These are phyloP conservation scores for Eupeodes luniger DNA, from an alignment of 2,888 invertebrate genomes.

Conservation along the genomic window DNA sequence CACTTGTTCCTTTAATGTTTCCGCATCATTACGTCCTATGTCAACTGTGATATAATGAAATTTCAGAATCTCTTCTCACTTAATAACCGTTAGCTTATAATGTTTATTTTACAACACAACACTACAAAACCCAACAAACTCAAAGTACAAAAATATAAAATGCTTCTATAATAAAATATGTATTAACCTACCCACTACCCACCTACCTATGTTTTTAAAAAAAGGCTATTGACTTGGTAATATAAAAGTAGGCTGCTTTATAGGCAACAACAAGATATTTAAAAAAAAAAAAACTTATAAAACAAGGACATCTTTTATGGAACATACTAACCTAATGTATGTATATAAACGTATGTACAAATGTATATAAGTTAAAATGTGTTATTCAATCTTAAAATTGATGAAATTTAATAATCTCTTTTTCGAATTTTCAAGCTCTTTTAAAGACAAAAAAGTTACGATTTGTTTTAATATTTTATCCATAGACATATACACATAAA, in stretches of 20 bases:
- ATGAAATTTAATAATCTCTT: slow-evolving; percentile 16
- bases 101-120: slow-evolving; percentile 45
- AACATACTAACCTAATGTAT: background rate
- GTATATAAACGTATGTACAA: background rate
- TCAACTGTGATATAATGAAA: slow-evolving; percentile 69
- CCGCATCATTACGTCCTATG: slow-evolving; percentile 64
- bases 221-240: slow-evolving; percentile 6
- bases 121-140: background rate
- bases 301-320: background rate
- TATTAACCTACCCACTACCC: no score
- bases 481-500: no score
- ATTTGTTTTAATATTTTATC: background rate
- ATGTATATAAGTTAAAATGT: background rate
- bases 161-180: background rate
- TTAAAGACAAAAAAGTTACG: background rate
- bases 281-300: background rate
- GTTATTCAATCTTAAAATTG: slow-evolving; percentile 9
- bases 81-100: slow-evolving; percentile 58
- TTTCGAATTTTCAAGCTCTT: background rate
- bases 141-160: background rate
- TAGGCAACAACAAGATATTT: background rate
- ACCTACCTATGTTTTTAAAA: background rate
- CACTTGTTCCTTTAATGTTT: slow-evolving; percentile 51
- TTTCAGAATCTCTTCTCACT: slow-evolving; percentile 44
- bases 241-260: background rate